Evolutionary conservation across 2,113 vertebrate genomes (phyloP), one percentile per base, ranked within the genome.

Genomic region (Conger conger): DNA sequence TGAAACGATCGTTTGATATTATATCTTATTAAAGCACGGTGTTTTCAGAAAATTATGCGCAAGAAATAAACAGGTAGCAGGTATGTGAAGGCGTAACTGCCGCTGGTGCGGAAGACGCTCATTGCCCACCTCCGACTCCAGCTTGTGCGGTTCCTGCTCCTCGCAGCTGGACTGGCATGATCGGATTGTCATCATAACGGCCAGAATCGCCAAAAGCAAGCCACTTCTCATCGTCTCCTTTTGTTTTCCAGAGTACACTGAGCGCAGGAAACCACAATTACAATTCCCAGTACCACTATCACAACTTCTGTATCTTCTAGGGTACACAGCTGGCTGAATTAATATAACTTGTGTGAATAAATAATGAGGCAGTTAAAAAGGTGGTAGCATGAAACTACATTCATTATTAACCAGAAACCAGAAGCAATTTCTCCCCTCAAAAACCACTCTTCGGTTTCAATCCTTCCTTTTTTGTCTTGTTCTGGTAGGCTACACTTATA

Each of bases 141-240:
- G 17, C 37, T 27, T 79, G 36, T 40, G 77, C 6, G 76, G 50
- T n/a, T 79, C 76, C 77, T 84, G 76, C 37, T 84, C 77, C 16
- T 84, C 83, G 76, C 83, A 84, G 83, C 76, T 84, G 76, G 83
- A 80, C 36, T 80, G 76, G 30, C 83, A 84, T 27, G 83, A 42
- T 40, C 76, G 83, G 76, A 84, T 9, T 18, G 77, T 79, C 76
- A 84, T 18, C 76, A 30, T 80, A 37, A 84, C 53, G 36, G 76
- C 79, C 77, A 84, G 83, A 37, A 84, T 37, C 53, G 77, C 83
- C 76, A 84, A 53, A 53, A 84, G 37, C 83, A 60, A 42, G 37
- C 83, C 76, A 76, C 76, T 80, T 53, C 27, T 63, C 83, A 84
- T 84, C 6, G 36, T 84, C 36, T 80, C 76, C 53, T 63, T 53